Evolutionary conservation across 2,888 invertebrate species (phyloP).

Genomic region (Drepana falcataria): DNA sequence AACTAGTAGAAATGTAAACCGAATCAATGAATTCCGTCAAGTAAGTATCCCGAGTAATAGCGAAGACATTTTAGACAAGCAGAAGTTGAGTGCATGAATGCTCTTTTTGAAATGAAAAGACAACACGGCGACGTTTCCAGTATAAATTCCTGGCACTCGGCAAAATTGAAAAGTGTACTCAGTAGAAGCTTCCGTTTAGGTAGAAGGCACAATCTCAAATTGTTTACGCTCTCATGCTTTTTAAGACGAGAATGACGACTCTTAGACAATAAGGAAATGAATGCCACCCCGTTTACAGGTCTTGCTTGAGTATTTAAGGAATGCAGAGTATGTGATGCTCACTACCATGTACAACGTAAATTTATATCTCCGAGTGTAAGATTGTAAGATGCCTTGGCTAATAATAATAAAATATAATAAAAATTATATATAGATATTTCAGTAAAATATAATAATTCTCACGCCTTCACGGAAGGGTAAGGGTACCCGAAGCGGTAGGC

Average conservation of each 20-base stretch:
- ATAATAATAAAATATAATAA: no score
- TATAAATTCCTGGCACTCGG: constrained; percentile 66
- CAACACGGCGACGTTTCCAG: constrained; percentile 54
- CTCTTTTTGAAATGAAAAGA: constrained; percentile 68
- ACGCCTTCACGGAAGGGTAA: no score
- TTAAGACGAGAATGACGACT: constrained; percentile 45
- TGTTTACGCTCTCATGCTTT: constrained; percentile 57
- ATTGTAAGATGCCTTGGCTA: no score
- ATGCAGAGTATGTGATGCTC: background rate
- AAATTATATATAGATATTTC: no score
- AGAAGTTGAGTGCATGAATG: constrained; percentile 37
- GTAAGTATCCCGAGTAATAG: constrained; percentile 12
- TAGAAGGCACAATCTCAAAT: constrained; percentile 58
- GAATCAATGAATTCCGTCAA: background rate
- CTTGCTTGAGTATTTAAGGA: constrained; percentile 2
- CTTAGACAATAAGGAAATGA: constrained; percentile 21
- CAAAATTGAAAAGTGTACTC: constrained; percentile 72
- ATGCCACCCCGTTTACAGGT: constrained; percentile 21
- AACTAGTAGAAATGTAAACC: no score
- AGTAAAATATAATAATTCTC: no score
- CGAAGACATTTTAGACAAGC: constrained; percentile 22
- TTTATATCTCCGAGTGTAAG: no score
- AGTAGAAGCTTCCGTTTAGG: constrained; percentile 54
- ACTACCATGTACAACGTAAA: background rate
- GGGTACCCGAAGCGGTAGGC: no score